These are phyloP conservation scores for Neodontobutis hainanensis DNA, from an alignment of 2,113 vertebrate genomes.

Conservation along the genomic window DNA sequence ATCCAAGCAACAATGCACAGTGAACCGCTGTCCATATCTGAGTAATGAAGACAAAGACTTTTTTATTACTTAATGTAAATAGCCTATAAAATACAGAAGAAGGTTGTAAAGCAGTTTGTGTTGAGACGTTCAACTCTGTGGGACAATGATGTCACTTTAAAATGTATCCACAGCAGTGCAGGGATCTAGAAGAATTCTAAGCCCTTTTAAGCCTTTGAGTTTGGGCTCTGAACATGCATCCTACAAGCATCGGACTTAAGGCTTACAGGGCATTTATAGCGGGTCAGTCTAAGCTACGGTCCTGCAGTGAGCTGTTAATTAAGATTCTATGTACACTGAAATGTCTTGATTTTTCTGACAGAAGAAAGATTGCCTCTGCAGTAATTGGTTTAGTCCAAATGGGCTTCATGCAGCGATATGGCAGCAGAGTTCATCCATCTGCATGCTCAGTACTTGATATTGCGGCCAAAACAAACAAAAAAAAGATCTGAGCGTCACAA, in stretches of 20 bases:
- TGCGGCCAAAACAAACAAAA: constrained; percentile 30
- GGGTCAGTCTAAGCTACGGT: constrained; percentile 52
- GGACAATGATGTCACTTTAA: constrained; percentile 80
- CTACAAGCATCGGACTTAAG: constrained; percentile 53
- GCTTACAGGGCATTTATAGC: constrained; percentile 60
- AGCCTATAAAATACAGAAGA: constrained; percentile 62
- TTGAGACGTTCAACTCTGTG: constrained; percentile 67
- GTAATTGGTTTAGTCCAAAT: constrained; percentile 68
- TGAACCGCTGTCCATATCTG: constrained; percentile 35
- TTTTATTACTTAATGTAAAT: constrained; percentile 74
- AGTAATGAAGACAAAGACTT: constrained; percentile 60
- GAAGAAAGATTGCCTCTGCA: constrained; percentile 64
- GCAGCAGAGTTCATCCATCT: constrained; percentile 63
- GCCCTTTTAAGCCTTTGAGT: constrained; percentile 63
- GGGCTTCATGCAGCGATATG: constrained; percentile 63
- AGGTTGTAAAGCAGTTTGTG: constrained; percentile 69
- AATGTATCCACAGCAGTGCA: constrained; percentile 75
- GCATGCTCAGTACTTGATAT: constrained; percentile 57
- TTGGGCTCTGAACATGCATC: constrained; percentile 64
- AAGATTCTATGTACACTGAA: constrained; percentile 64
- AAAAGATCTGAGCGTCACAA: constrained; percentile 30
- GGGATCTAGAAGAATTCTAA: constrained; percentile 60
- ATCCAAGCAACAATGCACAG: constrained; percentile 36
- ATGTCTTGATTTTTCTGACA: constrained; percentile 69
- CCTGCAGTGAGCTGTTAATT: constrained; percentile 59